Conservation (phyloP, 2,888 invertebrate genomes). For the Buathra laborator region DNA sequence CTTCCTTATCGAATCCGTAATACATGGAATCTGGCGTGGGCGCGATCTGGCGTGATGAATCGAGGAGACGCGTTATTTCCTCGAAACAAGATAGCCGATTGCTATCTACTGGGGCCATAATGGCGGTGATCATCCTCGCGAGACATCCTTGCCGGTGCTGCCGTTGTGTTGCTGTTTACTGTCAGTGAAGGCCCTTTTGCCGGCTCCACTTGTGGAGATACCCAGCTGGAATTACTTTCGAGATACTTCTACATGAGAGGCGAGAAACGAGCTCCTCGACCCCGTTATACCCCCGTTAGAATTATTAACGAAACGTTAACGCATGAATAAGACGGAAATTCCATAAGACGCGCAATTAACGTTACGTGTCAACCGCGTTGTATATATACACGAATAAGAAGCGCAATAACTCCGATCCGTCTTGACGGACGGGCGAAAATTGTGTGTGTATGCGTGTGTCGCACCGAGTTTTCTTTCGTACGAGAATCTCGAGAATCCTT, state of each 20-base stretch:
- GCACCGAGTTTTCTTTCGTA: slow-evolving; percentile 6
- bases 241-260: slow-evolving; percentile 49
- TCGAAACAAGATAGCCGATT: slow-evolving; percentile 70
- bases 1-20: slow-evolving; percentile 71
- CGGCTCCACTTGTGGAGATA: not conserved
- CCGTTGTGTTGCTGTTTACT: slow-evolving; percentile 42
- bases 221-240: slow-evolving; percentile 65
- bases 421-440: slow-evolving; percentile 8
- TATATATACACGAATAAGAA: not conserved
- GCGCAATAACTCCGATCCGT: slow-evolving; percentile 1
- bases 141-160: slow-evolving; percentile 65
- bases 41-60: slow-evolving; percentile 69
- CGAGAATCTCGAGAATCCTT: slow-evolving; percentile 31
- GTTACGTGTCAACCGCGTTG: slow-evolving; percentile 5
- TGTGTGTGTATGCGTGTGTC: not conserved
- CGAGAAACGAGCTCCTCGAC: not conserved
- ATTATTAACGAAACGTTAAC: slow-evolving; percentile 59
- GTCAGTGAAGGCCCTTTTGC: slow-evolving; percentile 2
- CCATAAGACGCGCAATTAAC: slow-evolving; percentile 32
- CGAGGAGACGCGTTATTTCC: slow-evolving; percentile 69
- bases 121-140: slow-evolving; percentile 68
- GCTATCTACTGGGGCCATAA: slow-evolving; percentile 67
- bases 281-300: slow-evolving; percentile 60
- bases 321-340: slow-evolving; percentile 49
- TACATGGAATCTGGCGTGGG: slow-evolving; percentile 69